Percentiles rank a stretch among this genome's conserved stretches.
Conservation (phyloP, 2,888 invertebrate genomes). For the Apeira syringaria region DNA sequence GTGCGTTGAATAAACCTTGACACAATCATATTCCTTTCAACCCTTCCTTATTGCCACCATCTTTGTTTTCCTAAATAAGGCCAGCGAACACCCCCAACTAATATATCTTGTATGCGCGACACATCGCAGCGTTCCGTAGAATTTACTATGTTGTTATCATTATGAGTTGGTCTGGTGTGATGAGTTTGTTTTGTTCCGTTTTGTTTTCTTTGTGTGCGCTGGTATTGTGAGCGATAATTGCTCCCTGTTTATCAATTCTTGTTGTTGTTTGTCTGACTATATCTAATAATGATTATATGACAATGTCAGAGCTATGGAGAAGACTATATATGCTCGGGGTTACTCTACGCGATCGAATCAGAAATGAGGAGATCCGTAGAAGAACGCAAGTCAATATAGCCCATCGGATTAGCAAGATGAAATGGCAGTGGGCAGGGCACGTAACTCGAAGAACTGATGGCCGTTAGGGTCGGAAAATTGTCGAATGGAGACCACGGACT, state of each 20-base stretch:
- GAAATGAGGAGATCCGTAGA: no score
- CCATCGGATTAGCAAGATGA: no score
- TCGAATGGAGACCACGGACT: no score
- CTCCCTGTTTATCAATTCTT: conserved; percentile 1
- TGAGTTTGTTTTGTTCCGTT: conserved; percentile 35
- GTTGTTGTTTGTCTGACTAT: not conserved
- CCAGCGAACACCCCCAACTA: conserved; percentile 4
- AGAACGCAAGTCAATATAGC: no score
- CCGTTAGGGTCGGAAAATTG: no score
- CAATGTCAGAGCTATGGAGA: no score
- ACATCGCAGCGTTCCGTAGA: conserved; percentile 32
- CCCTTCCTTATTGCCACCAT: conserved; percentile 3
- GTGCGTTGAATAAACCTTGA: not conserved
- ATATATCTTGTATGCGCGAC: conserved; percentile 22
- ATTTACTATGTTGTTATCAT: conserved; percentile 46
- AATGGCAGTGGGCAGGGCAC: no score
- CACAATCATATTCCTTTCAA: conserved; percentile 12
- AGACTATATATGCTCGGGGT: no score
- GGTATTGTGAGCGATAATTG: conserved; percentile 2
- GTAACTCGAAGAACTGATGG: no score
- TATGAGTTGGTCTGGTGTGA: conserved; percentile 40
- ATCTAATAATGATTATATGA: no score
- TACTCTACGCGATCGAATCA: no score
- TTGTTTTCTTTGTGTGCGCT: conserved; percentile 13
- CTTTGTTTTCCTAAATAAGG: conserved; percentile 7